These are phyloP conservation scores for Cladorhizidae sp. DNA, from an alignment of 37 sponge, comb jelly and placozoan species.

Conservation along the genomic window DNA sequence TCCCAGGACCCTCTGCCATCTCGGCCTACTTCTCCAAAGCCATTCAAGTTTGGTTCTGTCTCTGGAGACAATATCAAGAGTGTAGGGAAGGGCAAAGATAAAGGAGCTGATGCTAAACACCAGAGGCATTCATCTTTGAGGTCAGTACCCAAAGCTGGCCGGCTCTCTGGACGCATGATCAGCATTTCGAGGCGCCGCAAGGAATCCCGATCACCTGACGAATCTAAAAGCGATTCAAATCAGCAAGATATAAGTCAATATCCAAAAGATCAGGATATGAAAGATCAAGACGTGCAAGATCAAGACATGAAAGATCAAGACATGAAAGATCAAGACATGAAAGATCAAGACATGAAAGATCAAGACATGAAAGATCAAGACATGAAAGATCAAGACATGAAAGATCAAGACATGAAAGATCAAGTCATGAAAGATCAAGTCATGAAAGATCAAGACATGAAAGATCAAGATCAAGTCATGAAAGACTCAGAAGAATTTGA, in stretches of 20 bases:
- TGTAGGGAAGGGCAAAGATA: conserved; percentile 13
- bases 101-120: background rate
- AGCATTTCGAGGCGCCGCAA: background rate
- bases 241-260: background rate
- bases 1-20: background rate
- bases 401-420: background rate
- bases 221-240: background rate
- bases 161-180: background rate
- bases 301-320: conserved; percentile 1
- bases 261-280: background rate
- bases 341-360: conserved; percentile 7
- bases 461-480: background rate
- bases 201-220: background rate
- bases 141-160: too few species aligned
- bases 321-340: background rate
- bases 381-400: background rate
- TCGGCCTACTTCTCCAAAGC: background rate
- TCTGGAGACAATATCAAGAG: background rate
- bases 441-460: conserved; percentile 1
- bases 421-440: conserved; percentile 4
- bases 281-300: background rate
- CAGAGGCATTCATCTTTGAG: background rate
- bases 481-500: background rate
- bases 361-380: too few species aligned
- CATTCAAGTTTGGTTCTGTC: conserved; percentile 40